Evolutionary conservation across 2,797 vertebrate genomes (phyloP), one percentile per base, ranked within the genome.

Genomic region (Premnoplex brunnescens): DNA sequence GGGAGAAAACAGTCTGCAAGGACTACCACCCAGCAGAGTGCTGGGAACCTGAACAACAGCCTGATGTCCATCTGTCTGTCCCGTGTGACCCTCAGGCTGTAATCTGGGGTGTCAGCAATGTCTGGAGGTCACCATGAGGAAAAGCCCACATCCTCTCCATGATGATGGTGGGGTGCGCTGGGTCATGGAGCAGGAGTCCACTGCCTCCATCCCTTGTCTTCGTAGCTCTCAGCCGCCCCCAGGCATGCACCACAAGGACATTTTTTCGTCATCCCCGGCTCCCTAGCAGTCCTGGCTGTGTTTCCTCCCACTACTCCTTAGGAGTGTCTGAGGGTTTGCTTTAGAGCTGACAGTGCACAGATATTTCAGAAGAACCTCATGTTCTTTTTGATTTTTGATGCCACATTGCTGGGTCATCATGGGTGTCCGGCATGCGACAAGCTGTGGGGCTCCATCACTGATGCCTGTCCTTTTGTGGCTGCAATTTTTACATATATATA

Each of bases 121-220:
- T 30, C 22, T 78, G 66, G 34, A 87, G 58, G 20, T 49, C 21
- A 14, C 14, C 9, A 5, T 0, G 1, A 51, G 46, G 43, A 78
- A 72, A 83, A 72, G 14, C 14, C 14, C 4, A 5, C 1, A 5
- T 88, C n/a, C 23, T 83, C 5, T 34, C 4, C 0, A 0, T 14
- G 32, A 5, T 56, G 44, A 10, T 63, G 10, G 14, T 44, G 36
- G 41, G 34, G 43, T 46, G 13, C 26, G 41, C 19, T 60, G 54
- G 34, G 12, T 88, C 52, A 12, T 5, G 34, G 24, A 77, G 21
- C 66, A 39, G 41, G 19, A 39, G 3, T 51, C 63, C 2, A 4
- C 63, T 85, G 64, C 58, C 8, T 79, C 16, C 10, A 11, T 13
- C 20, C 15, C 51, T 68, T 77, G 71, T 63, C 44, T 75, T 89